These are phyloP conservation scores for Epistrophella euchroma DNA, from an alignment of 2,888 invertebrate species.

Conservation along the genomic window DNA sequence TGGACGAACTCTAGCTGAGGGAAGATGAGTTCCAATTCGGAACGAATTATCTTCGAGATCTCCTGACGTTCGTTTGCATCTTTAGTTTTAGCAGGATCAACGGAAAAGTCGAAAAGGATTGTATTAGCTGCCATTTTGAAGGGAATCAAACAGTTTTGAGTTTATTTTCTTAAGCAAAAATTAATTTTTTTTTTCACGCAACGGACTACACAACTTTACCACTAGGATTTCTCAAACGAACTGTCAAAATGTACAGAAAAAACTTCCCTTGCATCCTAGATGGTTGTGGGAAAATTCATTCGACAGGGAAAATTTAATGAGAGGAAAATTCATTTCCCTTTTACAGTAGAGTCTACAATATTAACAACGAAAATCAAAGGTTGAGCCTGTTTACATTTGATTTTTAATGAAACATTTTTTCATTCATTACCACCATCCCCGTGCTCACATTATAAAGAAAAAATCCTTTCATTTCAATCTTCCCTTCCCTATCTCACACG, in stretches of 20 bases:
- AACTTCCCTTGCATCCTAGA: slow-evolving; percentile 2
- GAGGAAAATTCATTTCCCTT: neutral
- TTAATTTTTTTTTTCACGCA: slow-evolving; percentile 22
- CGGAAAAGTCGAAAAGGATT: slow-evolving; percentile 91
- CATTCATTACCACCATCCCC: too few species aligned
- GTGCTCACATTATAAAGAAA: too few species aligned
- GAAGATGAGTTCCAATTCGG: slow-evolving; percentile 89
- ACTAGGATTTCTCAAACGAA: slow-evolving; percentile 41
- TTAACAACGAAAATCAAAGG: too few species aligned
- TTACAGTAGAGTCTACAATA: slow-evolving; percentile 22
- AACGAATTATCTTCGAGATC: slow-evolving; percentile 88
- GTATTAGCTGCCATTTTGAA: slow-evolving; percentile 90
- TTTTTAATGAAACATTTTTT: too few species aligned
- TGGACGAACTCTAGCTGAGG: slow-evolving; percentile 88
- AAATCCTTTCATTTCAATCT: too few species aligned
- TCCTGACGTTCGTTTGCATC: slow-evolving; percentile 88
- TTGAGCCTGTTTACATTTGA: too few species aligned
- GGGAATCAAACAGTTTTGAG: slow-evolving; percentile 45
- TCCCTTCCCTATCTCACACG: too few species aligned
- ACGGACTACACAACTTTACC: neutral
- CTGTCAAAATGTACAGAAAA: slow-evolving; percentile 53
- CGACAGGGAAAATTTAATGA: neutral
- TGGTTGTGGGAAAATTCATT: neutral
- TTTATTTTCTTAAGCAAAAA: neutral
- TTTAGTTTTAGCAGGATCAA: slow-evolving; percentile 88